phyloP scores from a whole-genome alignment of 2,113 vertebrate species.

The Numenius arquata region DNA sequence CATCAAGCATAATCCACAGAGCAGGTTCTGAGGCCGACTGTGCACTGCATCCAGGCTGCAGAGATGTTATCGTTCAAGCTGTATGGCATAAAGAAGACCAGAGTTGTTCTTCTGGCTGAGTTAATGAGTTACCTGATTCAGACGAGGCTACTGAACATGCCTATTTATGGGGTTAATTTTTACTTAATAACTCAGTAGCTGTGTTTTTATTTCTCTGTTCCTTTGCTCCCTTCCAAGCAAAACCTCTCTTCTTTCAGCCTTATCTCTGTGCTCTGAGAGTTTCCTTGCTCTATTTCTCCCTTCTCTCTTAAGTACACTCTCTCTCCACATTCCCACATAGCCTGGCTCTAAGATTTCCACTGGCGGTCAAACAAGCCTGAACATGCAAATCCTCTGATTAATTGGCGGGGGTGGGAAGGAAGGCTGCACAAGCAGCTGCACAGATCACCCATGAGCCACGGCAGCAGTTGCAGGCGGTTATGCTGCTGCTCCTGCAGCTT shows the following conservation, averaged over 20 bases:
- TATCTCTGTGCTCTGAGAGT: background rate
- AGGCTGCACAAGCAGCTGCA: background rate
- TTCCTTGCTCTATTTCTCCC: background rate
- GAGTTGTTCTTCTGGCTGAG: background rate
- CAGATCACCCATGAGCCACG: background rate
- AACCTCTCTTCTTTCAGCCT: background rate
- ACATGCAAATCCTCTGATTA: background rate
- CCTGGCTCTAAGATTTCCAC: background rate
- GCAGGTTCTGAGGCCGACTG: background rate
- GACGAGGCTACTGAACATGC: background rate
- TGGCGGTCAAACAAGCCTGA: background rate
- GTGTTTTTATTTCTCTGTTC: background rate
- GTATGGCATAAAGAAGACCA: background rate
- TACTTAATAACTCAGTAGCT: background rate
- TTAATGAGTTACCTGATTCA: background rate
- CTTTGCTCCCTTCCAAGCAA: background rate
- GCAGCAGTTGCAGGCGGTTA: background rate
- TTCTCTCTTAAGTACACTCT: background rate
- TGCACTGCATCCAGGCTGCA: background rate
- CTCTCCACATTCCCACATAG: background rate
- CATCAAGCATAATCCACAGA: background rate
- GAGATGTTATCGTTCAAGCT: background rate
- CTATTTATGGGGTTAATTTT: background rate
- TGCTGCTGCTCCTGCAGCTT: background rate
- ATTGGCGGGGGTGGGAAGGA: fast-evolving